A percentile compares a stretch with the other conserved stretches of the same genome.
Evolutionary conservation across 2,113 vertebrate species (phyloP).

Genomic region (Verasper variegatus): DNA sequence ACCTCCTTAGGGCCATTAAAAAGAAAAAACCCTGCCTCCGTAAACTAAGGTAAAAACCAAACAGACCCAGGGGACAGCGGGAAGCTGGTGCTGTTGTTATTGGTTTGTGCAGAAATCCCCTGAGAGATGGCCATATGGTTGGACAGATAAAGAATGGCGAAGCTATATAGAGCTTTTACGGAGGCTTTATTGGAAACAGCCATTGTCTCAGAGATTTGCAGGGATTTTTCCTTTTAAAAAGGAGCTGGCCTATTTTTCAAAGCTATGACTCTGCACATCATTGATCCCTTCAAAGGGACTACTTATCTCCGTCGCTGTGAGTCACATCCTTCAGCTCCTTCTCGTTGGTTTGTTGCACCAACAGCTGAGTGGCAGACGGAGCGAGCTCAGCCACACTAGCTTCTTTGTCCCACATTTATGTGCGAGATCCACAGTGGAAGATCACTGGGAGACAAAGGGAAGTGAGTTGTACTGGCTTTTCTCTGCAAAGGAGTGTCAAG

Average conservation of each 20-base stretch:
- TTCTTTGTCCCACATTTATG: constrained; percentile 9
- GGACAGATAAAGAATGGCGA: constrained; percentile 55
- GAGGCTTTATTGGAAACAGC: constrained; percentile 57
- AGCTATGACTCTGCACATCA: constrained; percentile 71
- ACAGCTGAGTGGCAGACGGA: constrained; percentile 34
- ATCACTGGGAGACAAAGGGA: constrained; percentile 50
- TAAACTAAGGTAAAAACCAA: constrained; percentile 39
- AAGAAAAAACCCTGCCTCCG: background rate
- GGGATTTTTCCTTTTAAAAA: constrained; percentile 73
- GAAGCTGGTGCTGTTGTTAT: constrained; percentile 27
- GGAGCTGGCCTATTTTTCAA: constrained; percentile 70
- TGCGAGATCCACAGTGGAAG: constrained; percentile 25
- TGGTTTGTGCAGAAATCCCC: constrained; percentile 52
- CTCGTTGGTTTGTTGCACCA: constrained; percentile 37
- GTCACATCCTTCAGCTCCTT: constrained; percentile 51
- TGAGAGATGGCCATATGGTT: constrained; percentile 53
- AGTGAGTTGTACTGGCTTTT: constrained; percentile 33
- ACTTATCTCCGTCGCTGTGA: constrained; percentile 69
- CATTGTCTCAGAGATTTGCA: constrained; percentile 72
- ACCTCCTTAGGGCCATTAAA: no score
- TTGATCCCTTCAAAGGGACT: constrained; percentile 64
- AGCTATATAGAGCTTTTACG: constrained; percentile 49
- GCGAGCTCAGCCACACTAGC: constrained; percentile 3
- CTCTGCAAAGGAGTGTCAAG: constrained; percentile 50
- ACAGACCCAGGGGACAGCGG: constrained; percentile 6